Evolutionary conservation across 92 coral and sea anemone species (phyloP), one percentile per base, ranked within the genome.

Genomic region (Palythoa heliodiscus): DNA sequence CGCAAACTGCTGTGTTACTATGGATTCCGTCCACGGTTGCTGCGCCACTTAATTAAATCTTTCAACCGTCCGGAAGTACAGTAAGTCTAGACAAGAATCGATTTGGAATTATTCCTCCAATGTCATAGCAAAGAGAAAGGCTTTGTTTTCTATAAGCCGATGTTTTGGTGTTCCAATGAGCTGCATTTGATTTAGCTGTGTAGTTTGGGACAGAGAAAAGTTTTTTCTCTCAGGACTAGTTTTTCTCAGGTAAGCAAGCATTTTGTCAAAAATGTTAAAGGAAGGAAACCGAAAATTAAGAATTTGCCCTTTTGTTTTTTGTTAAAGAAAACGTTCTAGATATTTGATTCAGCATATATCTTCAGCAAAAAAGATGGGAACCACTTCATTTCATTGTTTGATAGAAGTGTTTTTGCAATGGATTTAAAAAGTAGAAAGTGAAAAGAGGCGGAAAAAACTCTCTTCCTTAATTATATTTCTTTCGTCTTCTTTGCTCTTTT

Each of bases 21-120:
- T 67, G 43, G 48, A n/a, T 25, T 53, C 81, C 20, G 19, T 69
- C 50, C 16, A 17, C 73, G 12, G 84, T 23, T 12, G 39, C 61
- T 64, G 60, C 73, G 53, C 73, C 57, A 40, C 63, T 23, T 22
- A 78, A 80, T 80, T 80, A 64, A 64, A 22, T 80, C 43, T 43
- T 20, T 47, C 72, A 67, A 23, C 84, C 40, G 11, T 20, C 74
- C 63, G 84, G 75, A 80, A 47, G 60, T 47, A 12, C 66, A 53
- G 72, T 43, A 66, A 66, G 84, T 80, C 84, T 80, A 66, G 75
- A 80, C 84, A 47, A 48, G 43, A 47, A 63, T n/a, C 50, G 40
- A 64, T 11, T 64, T 79, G 84, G 53, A 79, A 61, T 22, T 39
- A 16, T 47, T 47, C 74, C 63, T 58, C 11, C 58, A 50, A 53